Conservation (phyloP, 2,888 invertebrate genomes). For the Agonopterix alstromeriana region DNA sequence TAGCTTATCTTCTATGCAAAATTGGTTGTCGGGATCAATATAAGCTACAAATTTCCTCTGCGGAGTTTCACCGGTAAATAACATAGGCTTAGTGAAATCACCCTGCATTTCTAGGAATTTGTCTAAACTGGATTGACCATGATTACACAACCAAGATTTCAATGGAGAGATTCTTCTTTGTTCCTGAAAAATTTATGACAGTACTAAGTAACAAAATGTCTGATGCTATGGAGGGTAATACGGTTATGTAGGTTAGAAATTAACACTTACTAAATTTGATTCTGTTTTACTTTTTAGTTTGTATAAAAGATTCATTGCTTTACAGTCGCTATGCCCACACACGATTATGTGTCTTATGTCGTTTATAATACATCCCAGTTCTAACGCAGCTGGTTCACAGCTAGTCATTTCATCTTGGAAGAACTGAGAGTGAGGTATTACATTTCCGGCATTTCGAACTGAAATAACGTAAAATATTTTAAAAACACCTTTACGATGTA, state of each 20-base stretch:
- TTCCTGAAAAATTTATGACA: slow-evolving; percentile 54
- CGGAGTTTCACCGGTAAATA: slow-evolving; percentile 92
- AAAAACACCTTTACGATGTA: background rate
- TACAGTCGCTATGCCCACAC: slow-evolving; percentile 98
- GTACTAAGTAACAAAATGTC: too few species aligned
- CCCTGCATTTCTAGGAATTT: slow-evolving; percentile 86
- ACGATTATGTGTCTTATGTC: slow-evolving; percentile 95
- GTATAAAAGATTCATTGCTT: slow-evolving; percentile 96
- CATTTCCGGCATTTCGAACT: slow-evolving; percentile 98
- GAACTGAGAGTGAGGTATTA: slow-evolving; percentile 94
- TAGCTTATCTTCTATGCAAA: slow-evolving; percentile 92
- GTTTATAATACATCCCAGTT: slow-evolving; percentile 94
- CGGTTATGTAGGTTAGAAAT: too few species aligned
- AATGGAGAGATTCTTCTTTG: slow-evolving; percentile 91
- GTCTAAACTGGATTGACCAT: slow-evolving; percentile 87
- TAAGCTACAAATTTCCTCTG: slow-evolving; percentile 93
- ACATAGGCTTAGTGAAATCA: slow-evolving; percentile 81
- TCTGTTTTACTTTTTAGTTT: slow-evolving; percentile 87
- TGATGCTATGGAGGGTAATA: too few species aligned
- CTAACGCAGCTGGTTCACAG: slow-evolving; percentile 96
- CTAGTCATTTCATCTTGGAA: slow-evolving; percentile 92
- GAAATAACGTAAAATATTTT: slow-evolving; percentile 30
- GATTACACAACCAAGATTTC: slow-evolving; percentile 93
- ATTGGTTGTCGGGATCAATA: slow-evolving; percentile 94
- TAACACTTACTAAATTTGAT: slow-evolving; percentile 64